phyloP scores from a whole-genome alignment of 92 coral and sea anemone genomes.

The Scolanthus callimorphus region DNA sequence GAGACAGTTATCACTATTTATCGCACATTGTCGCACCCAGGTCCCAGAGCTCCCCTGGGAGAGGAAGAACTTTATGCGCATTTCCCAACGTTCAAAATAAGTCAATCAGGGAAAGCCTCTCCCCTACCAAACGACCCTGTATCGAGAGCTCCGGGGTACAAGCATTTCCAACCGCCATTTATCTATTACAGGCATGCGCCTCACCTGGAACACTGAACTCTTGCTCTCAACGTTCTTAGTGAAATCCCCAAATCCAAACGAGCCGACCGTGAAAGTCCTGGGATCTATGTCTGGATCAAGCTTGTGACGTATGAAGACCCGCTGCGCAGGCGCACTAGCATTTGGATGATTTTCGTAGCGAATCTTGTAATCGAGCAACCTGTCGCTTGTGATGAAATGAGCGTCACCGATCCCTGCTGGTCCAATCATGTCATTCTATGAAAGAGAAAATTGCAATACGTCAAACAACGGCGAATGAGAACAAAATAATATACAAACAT shows the following conservation, averaged over 20 bases:
- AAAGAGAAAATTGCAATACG: neutral
- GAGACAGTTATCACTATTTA: no score
- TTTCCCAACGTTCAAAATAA: no score
- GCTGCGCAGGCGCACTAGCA: constrained; percentile 82
- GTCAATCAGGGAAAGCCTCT: no score
- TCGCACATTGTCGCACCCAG: no score
- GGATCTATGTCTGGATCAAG: constrained; percentile 63
- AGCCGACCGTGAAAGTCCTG: constrained; percentile 62
- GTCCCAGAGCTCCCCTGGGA: no score
- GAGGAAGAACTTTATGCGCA: no score
- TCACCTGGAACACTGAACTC: constrained; percentile 61
- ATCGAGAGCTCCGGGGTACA: no score
- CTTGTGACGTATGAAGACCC: constrained; percentile 55
- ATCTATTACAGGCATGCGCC: no score
- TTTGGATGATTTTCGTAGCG: constrained; percentile 76
- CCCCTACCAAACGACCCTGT: no score
- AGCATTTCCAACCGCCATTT: no score
- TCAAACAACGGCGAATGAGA: no score
- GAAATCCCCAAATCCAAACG: constrained; percentile 74
- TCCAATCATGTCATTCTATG: constrained; percentile 79
- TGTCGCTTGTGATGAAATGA: constrained; percentile 51
- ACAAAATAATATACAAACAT: no score
- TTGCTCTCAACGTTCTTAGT: constrained; percentile 21
- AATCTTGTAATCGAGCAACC: constrained; percentile 59
- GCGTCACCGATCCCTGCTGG: constrained; percentile 79